A percentile compares a stretch with the other conserved stretches of the same genome.
These are phyloP conservation scores for Gasteruption jaculator DNA, from an alignment of 2,888 invertebrate species.

Conservation along the genomic window DNA sequence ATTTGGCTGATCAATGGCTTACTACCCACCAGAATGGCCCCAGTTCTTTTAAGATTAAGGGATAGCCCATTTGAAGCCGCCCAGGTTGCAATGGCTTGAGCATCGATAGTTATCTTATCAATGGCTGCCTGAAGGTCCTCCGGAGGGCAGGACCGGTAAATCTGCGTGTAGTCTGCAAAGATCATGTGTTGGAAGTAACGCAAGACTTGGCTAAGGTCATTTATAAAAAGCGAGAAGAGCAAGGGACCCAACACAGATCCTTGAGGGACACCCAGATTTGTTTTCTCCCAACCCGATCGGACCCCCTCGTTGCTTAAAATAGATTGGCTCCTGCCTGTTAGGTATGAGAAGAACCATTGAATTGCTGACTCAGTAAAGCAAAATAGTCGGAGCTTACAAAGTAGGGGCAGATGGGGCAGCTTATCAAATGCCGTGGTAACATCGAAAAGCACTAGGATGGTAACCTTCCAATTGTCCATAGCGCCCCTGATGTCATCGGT, in stretches of 20 bases:
- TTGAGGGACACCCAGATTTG: not conserved
- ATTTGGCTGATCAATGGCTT: not conserved
- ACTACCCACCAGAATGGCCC: slow-evolving; percentile 2
- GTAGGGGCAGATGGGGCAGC: not conserved
- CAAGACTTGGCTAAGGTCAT: not conserved
- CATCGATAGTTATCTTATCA: not conserved
- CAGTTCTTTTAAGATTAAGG: slow-evolving; percentile 4
- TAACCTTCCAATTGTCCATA: not conserved
- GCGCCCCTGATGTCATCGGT: not conserved
- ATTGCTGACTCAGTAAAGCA: not conserved
- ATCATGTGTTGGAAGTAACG: not conserved
- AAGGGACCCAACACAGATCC: not conserved
- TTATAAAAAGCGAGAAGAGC: not conserved
- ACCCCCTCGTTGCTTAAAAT: not conserved
- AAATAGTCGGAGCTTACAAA: not conserved
- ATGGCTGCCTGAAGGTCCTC: not conserved
- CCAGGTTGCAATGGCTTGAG: not conserved
- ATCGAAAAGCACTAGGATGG: not conserved
- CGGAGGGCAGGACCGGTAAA: not conserved
- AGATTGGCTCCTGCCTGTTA: not conserved
- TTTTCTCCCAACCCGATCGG: not conserved
- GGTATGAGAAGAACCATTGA: not conserved
- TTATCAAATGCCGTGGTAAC: not conserved
- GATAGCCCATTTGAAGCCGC: not conserved
- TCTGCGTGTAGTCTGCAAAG: not conserved